Evolutionary conservation across 2,888 invertebrate genomes (phyloP), one percentile per base, ranked within the genome.

Genomic region (Sturmia bella): DNA sequence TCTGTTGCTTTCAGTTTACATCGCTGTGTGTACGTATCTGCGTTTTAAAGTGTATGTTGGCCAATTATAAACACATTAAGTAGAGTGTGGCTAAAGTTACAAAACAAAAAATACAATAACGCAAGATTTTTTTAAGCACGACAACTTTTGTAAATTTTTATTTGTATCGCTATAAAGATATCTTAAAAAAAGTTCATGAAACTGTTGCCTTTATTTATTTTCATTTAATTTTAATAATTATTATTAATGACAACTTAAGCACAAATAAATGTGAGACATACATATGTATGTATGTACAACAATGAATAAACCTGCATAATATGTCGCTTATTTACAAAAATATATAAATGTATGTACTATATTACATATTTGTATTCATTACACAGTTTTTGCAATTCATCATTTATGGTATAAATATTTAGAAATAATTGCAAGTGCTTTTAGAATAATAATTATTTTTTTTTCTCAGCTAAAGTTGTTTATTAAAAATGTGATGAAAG

Each of bases 31-130:
- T 64, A 13, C 45, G 15, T n/a, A n/a, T n/a, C n/a, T 57, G 64
- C 64, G 39, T 48, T 69, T 37, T 21, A 66, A 52, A 52, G 43
- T 41, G 13, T 57, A 6, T 52, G 43, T 78, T 69, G 41, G 48
- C 27, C 59, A 79, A 73, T 79, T 79, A 79, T 61, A 79, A 79
- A 66, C 9, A 52, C 66, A 73, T 78, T 79, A 72, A 79, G 59
- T 73, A 79, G 72, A 78, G 66, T 78, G 59, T 78, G 59, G 57
- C 78, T 72, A 52, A 37, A 48, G 52, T 52, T 32, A 75, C 9
- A 19, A 56, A 50, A 15, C n/a, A 32, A 21, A 50, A 59, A 11
- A 43, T 50, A 48, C 19, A 27, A 48, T 21, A 19, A 37, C 21
- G 11, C 27, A 21, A 37, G 6, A 21, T 69, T 76, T 69, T 69